Percentiles rank a stretch among this genome's conserved stretches.
Evolutionary conservation across 1,140 invertebrate species (phyloP).

Genomic region (Melitaea cinxia): DNA sequence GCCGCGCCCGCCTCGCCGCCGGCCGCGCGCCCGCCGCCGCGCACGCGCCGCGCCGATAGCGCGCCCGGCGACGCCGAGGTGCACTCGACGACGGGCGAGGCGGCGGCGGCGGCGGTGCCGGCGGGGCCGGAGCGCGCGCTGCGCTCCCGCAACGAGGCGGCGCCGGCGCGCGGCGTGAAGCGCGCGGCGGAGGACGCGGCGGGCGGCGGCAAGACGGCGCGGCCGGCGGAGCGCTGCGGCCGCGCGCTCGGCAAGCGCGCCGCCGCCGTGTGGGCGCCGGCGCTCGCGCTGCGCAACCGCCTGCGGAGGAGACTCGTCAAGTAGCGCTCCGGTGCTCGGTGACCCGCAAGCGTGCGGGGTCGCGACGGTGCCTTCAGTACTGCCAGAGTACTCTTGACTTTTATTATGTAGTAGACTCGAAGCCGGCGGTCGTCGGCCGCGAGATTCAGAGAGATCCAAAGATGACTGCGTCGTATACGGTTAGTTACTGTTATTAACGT

Average conservation of each 20-base stretch:
- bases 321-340: slow-evolving; percentile 44
- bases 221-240: slow-evolving; percentile 23
- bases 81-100: slow-evolving; percentile 52
- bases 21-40: slow-evolving; percentile 35
- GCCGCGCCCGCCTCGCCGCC: slow-evolving; percentile 47
- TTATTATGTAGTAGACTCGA: slow-evolving; percentile 37
- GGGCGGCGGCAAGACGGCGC: slow-evolving; percentile 33
- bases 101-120: slow-evolving; percentile 29
- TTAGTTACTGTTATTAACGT: too few species aligned
- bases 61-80: slow-evolving; percentile 42
- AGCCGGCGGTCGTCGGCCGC: slow-evolving; percentile 32
- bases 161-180: slow-evolving; percentile 43
- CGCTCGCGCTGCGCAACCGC: slow-evolving; percentile 64
- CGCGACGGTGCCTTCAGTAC: slow-evolving; percentile 66
- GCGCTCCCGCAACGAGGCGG: slow-evolving; percentile 48
- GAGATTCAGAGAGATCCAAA: slow-evolving; percentile 59
- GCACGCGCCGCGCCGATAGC: slow-evolving; percentile 32
- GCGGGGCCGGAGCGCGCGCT: slow-evolving; percentile 41
- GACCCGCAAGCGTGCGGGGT: slow-evolving; percentile 49
- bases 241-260: slow-evolving; percentile 52
- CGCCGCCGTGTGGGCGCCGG: slow-evolving; percentile 61
- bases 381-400: slow-evolving; percentile 63
- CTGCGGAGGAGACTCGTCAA: slow-evolving; percentile 65
- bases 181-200: slow-evolving; percentile 31
- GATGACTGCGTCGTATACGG: slow-evolving; percentile 75